phyloP scores from a whole-genome alignment of 2,888 invertebrate species.

The Achlya flavicornis region DNA sequence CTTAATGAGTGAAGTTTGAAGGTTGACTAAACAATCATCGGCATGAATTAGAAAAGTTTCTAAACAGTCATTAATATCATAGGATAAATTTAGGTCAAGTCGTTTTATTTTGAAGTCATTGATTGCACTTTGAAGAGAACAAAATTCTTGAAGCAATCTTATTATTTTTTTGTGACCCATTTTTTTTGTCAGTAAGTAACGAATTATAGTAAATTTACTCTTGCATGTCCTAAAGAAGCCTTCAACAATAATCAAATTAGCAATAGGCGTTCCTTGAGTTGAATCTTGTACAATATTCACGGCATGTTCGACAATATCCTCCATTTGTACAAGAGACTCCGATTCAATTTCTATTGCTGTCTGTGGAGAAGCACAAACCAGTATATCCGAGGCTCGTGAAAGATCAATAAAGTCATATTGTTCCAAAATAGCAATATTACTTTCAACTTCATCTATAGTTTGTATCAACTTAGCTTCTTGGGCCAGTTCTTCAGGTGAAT shows the following conservation, averaged over 20 bases:
- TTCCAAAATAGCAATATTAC: constrained; percentile 65
- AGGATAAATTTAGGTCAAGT: constrained; percentile 42
- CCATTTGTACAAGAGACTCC: constrained; percentile 56
- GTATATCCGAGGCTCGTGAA: constrained; percentile 59
- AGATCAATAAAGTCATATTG: constrained; percentile 69
- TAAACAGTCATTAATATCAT: constrained; percentile 50
- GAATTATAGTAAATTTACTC: constrained; percentile 62
- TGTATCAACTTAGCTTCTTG: constrained; percentile 66
- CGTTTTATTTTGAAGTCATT: constrained; percentile 54
- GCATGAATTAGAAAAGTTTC: constrained; percentile 52
- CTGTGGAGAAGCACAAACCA: constrained; percentile 49
- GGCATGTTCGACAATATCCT: constrained; percentile 58
- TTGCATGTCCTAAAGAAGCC: constrained; percentile 65
- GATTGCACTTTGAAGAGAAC: constrained; percentile 49
- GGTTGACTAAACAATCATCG: constrained; percentile 52
- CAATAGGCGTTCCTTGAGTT: constrained; percentile 45
- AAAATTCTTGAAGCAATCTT: constrained; percentile 67
- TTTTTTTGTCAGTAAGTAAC: constrained; percentile 57
- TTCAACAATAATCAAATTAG: constrained; percentile 61
- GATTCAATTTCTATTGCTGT: constrained; percentile 56
- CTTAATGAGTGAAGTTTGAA: constrained; percentile 53
- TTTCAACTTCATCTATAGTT: constrained; percentile 64
- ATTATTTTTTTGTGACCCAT: constrained; percentile 66
- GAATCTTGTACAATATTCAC: constrained; percentile 59
- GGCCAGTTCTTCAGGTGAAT: constrained; percentile 43